A percentile compares a stretch with the other conserved stretches of the same genome.
These are phyloP conservation scores for Muraenolepis orangiensis DNA, from an alignment of 2,797 vertebrate species.

Conservation along the genomic window DNA sequence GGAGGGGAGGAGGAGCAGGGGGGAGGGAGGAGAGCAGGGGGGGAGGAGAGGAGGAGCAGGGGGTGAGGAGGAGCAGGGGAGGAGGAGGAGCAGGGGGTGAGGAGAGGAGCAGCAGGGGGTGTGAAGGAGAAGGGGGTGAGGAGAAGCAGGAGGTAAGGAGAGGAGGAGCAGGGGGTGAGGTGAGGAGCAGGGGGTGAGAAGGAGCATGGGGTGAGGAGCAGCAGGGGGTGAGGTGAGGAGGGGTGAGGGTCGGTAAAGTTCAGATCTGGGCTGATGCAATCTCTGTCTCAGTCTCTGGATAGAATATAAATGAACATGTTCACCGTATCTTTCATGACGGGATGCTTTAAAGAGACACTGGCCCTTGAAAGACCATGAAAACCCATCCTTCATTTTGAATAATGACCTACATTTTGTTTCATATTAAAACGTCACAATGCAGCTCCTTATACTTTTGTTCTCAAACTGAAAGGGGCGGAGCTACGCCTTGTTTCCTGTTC, in stretches of 20 bases:
- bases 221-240: too few relatives aligned
- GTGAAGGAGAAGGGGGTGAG: too few relatives aligned
- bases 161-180: background rate
- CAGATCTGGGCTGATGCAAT: slow-evolving; percentile 14
- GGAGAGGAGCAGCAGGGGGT: background rate
- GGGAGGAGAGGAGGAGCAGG: background rate
- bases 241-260: slow-evolving; percentile 3
- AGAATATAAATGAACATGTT: background rate
- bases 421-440: too few relatives aligned
- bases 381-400: too few relatives aligned
- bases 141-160: background rate
- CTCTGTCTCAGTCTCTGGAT: background rate
- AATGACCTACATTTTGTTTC: too few relatives aligned
- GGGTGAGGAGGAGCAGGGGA: too few relatives aligned
- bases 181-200: background rate
- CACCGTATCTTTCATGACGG: background rate
- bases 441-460: too few relatives aligned
- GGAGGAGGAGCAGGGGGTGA: background rate
- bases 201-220: background rate
- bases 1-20: background rate
- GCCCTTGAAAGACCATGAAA: background rate
- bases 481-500: too few relatives aligned
- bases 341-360: background rate
- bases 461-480: too few relatives aligned
- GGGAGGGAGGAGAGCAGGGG: too few relatives aligned